phyloP scores from a whole-genome alignment of 2,888 invertebrate species.

The Acleris holmiana region DNA sequence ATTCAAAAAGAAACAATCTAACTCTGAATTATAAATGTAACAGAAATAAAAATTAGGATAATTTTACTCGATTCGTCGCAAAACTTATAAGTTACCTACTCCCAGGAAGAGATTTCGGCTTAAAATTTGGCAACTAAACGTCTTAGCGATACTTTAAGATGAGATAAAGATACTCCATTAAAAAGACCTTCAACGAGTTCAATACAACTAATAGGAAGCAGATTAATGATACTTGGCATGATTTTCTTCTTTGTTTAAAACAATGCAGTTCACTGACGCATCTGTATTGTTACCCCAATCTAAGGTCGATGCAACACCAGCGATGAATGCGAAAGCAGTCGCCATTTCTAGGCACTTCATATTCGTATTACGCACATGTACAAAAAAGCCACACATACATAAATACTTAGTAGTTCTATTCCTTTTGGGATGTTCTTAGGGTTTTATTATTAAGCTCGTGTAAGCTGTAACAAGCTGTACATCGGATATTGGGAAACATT shows the following conservation, averaged over 20 bases:
- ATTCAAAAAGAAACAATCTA: no score
- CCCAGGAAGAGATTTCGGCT: no score
- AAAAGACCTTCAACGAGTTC: no score
- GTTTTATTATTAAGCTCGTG: constrained; percentile 1
- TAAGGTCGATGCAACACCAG: constrained; percentile 45
- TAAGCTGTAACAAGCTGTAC: no score
- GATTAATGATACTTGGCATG: background rate
- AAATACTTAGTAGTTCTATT: constrained; percentile 30
- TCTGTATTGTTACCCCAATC: constrained; percentile 18
- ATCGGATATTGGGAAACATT: no score
- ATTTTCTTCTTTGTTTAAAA: constrained; percentile 17
- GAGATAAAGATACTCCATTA: no score
- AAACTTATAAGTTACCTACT: no score
- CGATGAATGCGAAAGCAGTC: constrained; percentile 71
- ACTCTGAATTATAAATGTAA: no score
- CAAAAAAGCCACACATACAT: constrained; percentile 33
- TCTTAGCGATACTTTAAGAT: no score
- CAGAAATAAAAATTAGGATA: no score
- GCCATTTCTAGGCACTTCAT: constrained; percentile 72
- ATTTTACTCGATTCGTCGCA: no score
- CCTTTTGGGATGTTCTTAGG: constrained; percentile 19
- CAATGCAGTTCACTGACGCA: constrained; percentile 21
- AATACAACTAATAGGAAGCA: background rate
- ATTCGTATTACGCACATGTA: constrained; percentile 52
- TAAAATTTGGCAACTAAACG: no score